Evolutionary conservation across 2,113 vertebrate genomes (phyloP).

Genomic region (Engystomops pustulosus): DNA sequence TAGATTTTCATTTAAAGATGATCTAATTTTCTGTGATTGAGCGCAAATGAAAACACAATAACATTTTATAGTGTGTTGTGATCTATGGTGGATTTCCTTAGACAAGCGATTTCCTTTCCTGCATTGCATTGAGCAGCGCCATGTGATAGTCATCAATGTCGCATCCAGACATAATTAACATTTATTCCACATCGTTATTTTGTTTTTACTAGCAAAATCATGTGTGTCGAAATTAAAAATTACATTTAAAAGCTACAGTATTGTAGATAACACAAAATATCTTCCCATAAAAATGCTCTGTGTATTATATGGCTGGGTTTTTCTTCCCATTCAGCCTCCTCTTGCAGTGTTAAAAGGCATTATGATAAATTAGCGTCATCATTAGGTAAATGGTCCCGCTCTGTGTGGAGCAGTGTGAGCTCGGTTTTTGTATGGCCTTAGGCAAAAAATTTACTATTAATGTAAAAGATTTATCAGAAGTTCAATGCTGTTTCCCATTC

Average conservation of each 20-base stretch:
- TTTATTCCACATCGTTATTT: slow-evolving; percentile 53
- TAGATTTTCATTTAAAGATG: slow-evolving; percentile 52
- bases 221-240: slow-evolving; percentile 50
- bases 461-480: slow-evolving; percentile 13
- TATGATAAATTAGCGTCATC: slow-evolving; percentile 45
- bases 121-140: neutral
- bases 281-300: slow-evolving; percentile 34
- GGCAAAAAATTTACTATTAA: slow-evolving; percentile 6
- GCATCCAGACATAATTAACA: slow-evolving; percentile 44
- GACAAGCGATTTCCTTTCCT: slow-evolving; percentile 38
- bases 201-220: slow-evolving; percentile 46
- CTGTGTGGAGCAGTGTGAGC: slow-evolving; percentile 11
- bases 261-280: slow-evolving; percentile 44
- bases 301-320: neutral
- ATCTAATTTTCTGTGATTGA: slow-evolving; percentile 50
- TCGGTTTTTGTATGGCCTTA: neutral
- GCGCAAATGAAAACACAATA: slow-evolving; percentile 44
- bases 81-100: slow-evolving; percentile 37
- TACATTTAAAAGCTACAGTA: slow-evolving; percentile 38
- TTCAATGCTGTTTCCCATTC: neutral
- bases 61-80: slow-evolving; percentile 44
- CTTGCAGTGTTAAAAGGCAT: slow-evolving; percentile 25
- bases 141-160: slow-evolving; percentile 50
- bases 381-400: slow-evolving; percentile 39
- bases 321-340: neutral